Percentiles rank a stretch among this genome's conserved stretches.
Conservation (phyloP, 2,113 vertebrate species). For the Brachypteracias leptosomus region DNA sequence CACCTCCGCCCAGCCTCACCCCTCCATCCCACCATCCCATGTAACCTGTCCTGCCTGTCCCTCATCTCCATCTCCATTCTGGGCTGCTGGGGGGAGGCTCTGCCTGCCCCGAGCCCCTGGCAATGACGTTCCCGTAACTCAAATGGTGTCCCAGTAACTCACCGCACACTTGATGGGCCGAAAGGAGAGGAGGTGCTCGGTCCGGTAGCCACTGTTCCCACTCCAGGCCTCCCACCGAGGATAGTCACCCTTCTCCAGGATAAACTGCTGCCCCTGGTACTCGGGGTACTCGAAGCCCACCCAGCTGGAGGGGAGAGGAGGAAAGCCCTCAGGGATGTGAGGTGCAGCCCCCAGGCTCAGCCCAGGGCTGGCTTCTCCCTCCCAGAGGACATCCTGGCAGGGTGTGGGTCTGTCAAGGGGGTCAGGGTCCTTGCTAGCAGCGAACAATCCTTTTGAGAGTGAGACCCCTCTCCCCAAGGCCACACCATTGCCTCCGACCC, state of each 20-base stretch:
- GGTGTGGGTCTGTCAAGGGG: not conserved
- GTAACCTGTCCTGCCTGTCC: not conserved
- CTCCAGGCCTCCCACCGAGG: slow-evolving; percentile 94
- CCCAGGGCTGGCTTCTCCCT: not conserved
- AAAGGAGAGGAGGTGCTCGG: slow-evolving; percentile 94
- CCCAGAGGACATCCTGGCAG: not conserved
- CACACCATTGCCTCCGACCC: not conserved
- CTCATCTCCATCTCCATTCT: accelerated
- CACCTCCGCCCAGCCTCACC: not conserved
- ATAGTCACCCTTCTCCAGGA: slow-evolving; percentile 96
- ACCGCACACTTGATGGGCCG: slow-evolving; percentile 91
- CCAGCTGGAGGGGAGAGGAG: slow-evolving; percentile 76
- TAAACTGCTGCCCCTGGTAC: slow-evolving; percentile 97
- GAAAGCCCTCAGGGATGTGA: not conserved
- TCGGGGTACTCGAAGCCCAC: slow-evolving; percentile 93
- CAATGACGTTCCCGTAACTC: not conserved
- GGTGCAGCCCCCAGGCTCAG: not conserved
- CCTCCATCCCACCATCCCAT: not conserved
- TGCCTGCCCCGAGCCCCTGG: not conserved
- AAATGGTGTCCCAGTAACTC: slow-evolving; percentile 70
- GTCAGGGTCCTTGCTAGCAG: not conserved
- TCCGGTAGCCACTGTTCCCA: slow-evolving; percentile 91
- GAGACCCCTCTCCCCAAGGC: not conserved
- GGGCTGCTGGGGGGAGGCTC: not conserved
- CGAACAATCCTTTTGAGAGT: not conserved